Evolutionary conservation across 2,888 invertebrate species (phyloP).

Genomic region (Euplagia quadripunctaria): DNA sequence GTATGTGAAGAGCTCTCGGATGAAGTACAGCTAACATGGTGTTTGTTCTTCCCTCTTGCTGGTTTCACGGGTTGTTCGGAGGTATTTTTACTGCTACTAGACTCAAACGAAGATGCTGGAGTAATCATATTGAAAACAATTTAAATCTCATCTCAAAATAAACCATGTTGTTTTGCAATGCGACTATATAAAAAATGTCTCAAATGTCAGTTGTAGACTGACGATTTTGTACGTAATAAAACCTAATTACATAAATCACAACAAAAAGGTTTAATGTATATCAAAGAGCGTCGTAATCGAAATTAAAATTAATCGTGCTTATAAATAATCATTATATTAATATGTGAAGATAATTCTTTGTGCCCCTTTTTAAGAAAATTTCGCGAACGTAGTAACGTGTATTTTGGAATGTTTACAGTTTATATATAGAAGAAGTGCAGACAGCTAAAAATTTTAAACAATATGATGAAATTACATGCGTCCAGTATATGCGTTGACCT

Average conservation of each 20-base stretch:
- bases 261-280: not conserved
- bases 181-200: not conserved
- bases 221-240: not conserved
- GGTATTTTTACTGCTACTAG: not conserved
- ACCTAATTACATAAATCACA: not conserved
- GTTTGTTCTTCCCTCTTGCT: slow-evolving; percentile 32
- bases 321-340: no score
- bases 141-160: not conserved
- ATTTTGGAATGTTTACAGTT: no score
- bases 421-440: no score
- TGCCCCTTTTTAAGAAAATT: no score
- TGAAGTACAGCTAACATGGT: slow-evolving; percentile 49
- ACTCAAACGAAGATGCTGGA: not conserved
- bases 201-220: not conserved
- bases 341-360: no score
- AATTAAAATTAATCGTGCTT: no score
- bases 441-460: no score
- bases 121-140: slow-evolving; percentile 33
- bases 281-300: not conserved
- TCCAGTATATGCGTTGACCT: no score
- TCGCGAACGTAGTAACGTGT: no score
- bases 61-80: not conserved
- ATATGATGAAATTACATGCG: no score
- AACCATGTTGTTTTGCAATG: not conserved
- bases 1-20: slow-evolving; percentile 65